Base-by-base conservation (phyloP, 2,888 invertebrate genomes). In the Polyommatus iphigenia region DNA sequence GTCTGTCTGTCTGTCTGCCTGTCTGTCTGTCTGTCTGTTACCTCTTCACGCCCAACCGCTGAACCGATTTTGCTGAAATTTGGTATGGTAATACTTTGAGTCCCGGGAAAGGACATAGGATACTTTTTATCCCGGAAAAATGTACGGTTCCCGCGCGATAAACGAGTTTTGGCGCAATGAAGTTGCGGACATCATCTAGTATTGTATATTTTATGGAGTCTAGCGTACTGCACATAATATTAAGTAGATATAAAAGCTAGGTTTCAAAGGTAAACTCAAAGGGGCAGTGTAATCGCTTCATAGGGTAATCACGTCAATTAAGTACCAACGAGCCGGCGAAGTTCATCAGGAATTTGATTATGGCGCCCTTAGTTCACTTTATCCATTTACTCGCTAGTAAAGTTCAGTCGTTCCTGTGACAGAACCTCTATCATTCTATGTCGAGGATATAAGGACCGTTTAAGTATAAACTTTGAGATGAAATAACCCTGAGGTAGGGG, bases 321-420 rank as follows among this genome's bases (percentile, higher is more conserved):
- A 82, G 77, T 76, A 80, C 81, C 79, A 81, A 81, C 82, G 81
- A 83, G 81, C 83, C 81, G 83, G 85, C 85, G 85, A 84, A 84
- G 83, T 81, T 83, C 83, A 84, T 81, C 80, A 82, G 83, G 85
- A 88, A 89, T 86, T 86, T 84, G 88, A 89, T 89, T 89, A 83
- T 82, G 83, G 80, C 82, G 82, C 84, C 82, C 82, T 84, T 85
- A 83, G 84, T 84, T 85, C 83, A 85, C 83, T 86, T 87, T 87
- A 87, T 85, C 84, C 85, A 84, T 84, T 85, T 85, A 83, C 83
- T 80, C 80, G 79, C 76, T 50, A 67, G 62, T 75, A 54, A 54
- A 54, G 54, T 54, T 54, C 54, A 54, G 54, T 15, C 54, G 2
- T 54, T 54, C 0, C 18, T 54, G 18, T 54, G 1, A 54, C 13